Evolutionary conservation across 2,888 invertebrate genomes (phyloP), one percentile per base, ranked within the genome.

Genomic region (Acleris holmiana): DNA sequence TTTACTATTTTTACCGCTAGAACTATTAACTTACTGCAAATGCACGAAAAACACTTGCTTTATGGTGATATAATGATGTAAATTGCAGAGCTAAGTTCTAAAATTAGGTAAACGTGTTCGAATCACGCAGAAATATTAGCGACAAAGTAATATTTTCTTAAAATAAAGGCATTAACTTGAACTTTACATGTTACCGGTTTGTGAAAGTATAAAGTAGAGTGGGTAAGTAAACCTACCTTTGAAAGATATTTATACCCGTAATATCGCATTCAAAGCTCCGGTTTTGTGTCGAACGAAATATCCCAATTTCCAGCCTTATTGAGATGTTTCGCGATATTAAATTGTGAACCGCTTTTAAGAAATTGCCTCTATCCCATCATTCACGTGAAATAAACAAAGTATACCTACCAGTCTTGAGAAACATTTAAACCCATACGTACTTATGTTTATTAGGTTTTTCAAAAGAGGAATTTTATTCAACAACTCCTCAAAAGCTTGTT

Each of bases 271-370:
- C 53, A 66, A 66, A 66, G 48, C 66, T 35, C 48, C 46, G 40
- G 57, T 58, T 66, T 66, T 57, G 61, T 57, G 46, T 61, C 40
- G 60, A 4, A 4, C 23, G 4, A 54, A 53, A 62, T 66, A 62
- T 66, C 58, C 64, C 48, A 59, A 64, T 64, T 59, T 47, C 41
- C 58, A 54, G 68, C 67, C 68, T 67, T 70, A 73, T 73, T 72
- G 72, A 71, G 67, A 70, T 68, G 70, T 70, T 70, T 66, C 47
- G 55, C 63, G 40, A 66, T 64, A 70, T 70, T 69, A 71, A 68
- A 70, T 67, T 67, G 66, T 53, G 59, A 59, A 63, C 61, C 47
- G 69, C 71, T 72, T 72, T 70, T 70, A 70, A 69, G 70, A 59
- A 70, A 71, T 72, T 69, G 71, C 69, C 67, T 71, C 67, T 67